Evolutionary conservation across 1,140 invertebrate genomes (phyloP).

Genomic region (Odontomachus brunneus): DNA sequence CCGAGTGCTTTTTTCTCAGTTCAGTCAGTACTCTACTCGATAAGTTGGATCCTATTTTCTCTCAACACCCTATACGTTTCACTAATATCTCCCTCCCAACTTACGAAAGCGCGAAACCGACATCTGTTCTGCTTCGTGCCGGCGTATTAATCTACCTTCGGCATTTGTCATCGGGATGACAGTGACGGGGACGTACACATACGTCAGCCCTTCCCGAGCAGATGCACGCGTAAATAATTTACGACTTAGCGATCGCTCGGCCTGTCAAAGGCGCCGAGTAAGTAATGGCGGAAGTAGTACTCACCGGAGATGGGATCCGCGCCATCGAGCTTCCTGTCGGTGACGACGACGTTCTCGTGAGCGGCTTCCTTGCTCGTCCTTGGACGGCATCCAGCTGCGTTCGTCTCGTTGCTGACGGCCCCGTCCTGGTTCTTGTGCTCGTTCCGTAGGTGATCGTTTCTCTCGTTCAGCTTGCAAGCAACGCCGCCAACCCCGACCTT

Average conservation of each 20-base stretch:
- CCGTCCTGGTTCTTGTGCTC: constrained; percentile 72
- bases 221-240: constrained; percentile 70
- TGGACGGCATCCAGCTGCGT: constrained; percentile 74
- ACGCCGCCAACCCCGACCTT: constrained; percentile 69
- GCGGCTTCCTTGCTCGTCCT: constrained; percentile 77
- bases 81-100: too few species aligned
- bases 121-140: not conserved
- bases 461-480: constrained; percentile 69
- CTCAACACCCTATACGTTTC: too few species aligned
- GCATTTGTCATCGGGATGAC: constrained; percentile 16
- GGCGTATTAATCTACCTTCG: constrained; percentile 1
- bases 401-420: constrained; percentile 69
- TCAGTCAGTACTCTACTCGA: too few species aligned
- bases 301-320: constrained; percentile 80
- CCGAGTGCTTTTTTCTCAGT: too few species aligned
- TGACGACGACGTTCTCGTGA: constrained; percentile 73
- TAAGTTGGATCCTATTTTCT: too few species aligned
- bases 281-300: constrained; percentile 73
- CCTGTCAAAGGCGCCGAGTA: constrained; percentile 68
- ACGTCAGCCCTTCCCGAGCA: not conserved
- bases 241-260: constrained; percentile 50
- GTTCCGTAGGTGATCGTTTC: constrained; percentile 70
- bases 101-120: not conserved
- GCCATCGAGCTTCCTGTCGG: constrained; percentile 80
- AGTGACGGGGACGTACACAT: not conserved